phyloP scores from a whole-genome alignment of 1,140 invertebrate species.

The Sycophila sp. region DNA sequence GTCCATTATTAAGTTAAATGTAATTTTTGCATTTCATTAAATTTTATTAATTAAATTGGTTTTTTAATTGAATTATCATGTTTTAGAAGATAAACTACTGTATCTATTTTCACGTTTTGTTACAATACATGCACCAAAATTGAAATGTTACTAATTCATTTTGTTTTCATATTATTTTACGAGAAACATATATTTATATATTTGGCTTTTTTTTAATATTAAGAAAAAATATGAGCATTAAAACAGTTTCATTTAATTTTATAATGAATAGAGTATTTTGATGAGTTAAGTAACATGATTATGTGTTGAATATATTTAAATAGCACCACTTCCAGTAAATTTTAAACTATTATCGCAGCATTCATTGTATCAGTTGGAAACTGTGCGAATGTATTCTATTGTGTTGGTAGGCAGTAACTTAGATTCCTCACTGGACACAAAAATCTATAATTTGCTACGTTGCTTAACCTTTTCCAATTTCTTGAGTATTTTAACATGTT shows the following conservation, averaged over 20 bases:
- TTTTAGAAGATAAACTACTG: no score
- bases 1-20: constrained; percentile 1
- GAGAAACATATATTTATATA: background rate
- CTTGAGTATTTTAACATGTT: constrained; percentile 52
- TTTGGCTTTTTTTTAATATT: constrained; percentile 13
- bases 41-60: background rate
- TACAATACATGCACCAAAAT: background rate
- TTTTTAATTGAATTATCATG: constrained; percentile 15
- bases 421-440: constrained; percentile 50
- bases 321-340: constrained; percentile 41
- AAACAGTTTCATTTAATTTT: constrained; percentile 19
- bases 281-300: constrained; percentile 31
- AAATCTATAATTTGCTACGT: constrained; percentile 47
- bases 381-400: constrained; percentile 50
- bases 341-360: constrained; percentile 55
- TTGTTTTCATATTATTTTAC: constrained; percentile 4
- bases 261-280: constrained; percentile 31
- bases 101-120: background rate
- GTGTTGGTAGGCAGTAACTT: constrained; percentile 54
- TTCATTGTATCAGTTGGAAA: constrained; percentile 49
- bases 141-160: constrained; percentile 6
- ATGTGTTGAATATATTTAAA: constrained; percentile 29
- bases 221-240: constrained; percentile 16
- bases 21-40: constrained; percentile 6
- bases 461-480: constrained; percentile 41